phyloP scores from a whole-genome alignment of 2,113 vertebrate species.

The Siphamia tubifer region DNA sequence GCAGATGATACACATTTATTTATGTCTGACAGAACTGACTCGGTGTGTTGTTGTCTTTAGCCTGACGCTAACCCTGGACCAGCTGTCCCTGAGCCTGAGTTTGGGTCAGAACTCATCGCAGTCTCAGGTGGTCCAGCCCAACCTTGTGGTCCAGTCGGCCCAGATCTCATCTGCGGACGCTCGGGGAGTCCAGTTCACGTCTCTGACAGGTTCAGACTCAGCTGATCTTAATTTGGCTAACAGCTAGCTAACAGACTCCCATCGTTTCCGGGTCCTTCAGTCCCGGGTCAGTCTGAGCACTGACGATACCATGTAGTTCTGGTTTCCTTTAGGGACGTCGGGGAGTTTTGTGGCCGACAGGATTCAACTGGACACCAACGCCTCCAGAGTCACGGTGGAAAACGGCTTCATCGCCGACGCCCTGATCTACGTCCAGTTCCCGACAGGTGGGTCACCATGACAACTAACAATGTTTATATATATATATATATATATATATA shows the following conservation, averaged over 20 bases:
- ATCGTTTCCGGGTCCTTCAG: too few species aligned
- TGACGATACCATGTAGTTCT: accelerated
- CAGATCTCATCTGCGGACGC: background rate
- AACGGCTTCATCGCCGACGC: background rate
- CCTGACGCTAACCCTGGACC: constrained; percentile 35
- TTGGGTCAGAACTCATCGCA: background rate
- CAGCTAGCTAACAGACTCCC: too few species aligned
- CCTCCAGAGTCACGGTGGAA: background rate
- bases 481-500: too few species aligned
- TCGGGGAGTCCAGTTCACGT: constrained; percentile 43
- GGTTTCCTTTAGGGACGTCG: constrained; percentile 10
- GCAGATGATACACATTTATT: too few species aligned
- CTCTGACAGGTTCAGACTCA: too few species aligned
- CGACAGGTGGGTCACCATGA: constrained; percentile 38
- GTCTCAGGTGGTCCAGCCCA: constrained; percentile 37
- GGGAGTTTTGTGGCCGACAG: constrained; percentile 29
- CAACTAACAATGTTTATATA: too few species aligned
- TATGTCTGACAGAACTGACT: too few species aligned
- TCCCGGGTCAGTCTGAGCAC: too few species aligned
- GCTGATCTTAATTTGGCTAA: too few species aligned
- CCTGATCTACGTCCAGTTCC: constrained; percentile 34
- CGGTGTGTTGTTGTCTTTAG: constrained; percentile 13
- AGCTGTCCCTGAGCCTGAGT: constrained; percentile 35
- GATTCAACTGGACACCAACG: constrained; percentile 43
- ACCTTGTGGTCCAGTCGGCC: constrained; percentile 44